phyloP scores from a whole-genome alignment of 1,140 invertebrate genomes.

The Diabrotica undecimpunctata region DNA sequence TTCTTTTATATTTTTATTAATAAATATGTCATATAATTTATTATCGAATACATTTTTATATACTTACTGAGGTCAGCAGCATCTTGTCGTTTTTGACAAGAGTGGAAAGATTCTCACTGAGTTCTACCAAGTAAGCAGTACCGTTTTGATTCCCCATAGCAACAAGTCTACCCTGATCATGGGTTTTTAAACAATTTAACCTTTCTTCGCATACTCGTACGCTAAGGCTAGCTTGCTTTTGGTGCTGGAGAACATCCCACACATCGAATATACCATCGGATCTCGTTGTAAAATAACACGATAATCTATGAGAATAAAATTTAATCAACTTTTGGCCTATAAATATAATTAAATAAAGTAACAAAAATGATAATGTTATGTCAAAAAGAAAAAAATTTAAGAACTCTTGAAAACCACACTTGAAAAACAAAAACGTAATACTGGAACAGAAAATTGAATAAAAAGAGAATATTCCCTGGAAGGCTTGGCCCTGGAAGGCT shows the following conservation, averaged over 20 bases:
- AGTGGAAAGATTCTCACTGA: conserved; percentile 76
- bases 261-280: conserved; percentile 85
- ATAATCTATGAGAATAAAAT: conserved; percentile 58
- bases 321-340: not conserved
- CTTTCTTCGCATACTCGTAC: conserved; percentile 73
- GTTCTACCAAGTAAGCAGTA: conserved; percentile 78
- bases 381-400: no score
- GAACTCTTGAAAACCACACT: no score
- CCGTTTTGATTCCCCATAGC: conserved; percentile 83
- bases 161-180: conserved; percentile 66
- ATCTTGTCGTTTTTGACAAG: conserved; percentile 86
- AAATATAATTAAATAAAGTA: not conserved
- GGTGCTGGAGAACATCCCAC: conserved; percentile 86
- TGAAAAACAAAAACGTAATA: no score
- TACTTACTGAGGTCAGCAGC: conserved; percentile 76
- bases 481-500: no score
- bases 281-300: conserved; percentile 82
- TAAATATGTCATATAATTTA: not conserved
- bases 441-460: no score
- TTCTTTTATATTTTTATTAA: no score
- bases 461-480: no score
- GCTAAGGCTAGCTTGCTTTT: conserved; percentile 78
- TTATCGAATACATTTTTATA: not conserved
- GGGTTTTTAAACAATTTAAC: conserved; percentile 52
- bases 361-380: not conserved